phyloP scores from a whole-genome alignment of 2,113 vertebrate genomes.

The Leptosomus discolor region DNA sequence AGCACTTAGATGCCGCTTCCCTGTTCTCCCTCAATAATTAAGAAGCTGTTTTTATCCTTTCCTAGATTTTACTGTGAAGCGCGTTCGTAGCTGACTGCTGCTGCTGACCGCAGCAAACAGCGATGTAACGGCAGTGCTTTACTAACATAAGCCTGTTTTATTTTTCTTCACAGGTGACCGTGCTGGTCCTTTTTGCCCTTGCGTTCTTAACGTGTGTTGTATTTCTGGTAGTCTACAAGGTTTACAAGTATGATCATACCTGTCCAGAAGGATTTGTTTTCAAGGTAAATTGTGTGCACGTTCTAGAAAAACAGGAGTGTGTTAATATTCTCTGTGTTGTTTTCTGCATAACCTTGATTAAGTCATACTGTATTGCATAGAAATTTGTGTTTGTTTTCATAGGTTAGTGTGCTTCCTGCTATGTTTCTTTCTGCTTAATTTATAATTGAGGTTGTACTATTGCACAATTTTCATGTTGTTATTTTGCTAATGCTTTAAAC shows the following conservation, averaged over 20 bases:
- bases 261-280: constrained; percentile 92
- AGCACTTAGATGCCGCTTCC: background rate
- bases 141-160: background rate
- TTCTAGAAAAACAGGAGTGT: background rate
- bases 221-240: constrained; percentile 97
- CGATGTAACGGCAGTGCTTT: background rate
- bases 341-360: background rate
- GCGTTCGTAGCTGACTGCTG: background rate
- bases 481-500: background rate
- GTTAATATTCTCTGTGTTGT: background rate
- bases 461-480: background rate
- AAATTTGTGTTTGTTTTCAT: background rate
- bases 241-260: constrained; percentile 94
- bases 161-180: constrained; percentile 80
- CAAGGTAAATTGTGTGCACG: constrained; percentile 74
- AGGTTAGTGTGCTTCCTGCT: background rate
- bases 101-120: background rate
- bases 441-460: background rate
- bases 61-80: background rate
- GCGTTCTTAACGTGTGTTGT: constrained; percentile 93
- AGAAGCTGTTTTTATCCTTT: background rate
- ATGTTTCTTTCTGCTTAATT: background rate
- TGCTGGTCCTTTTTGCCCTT: constrained; percentile 92
- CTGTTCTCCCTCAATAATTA: background rate
- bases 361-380: background rate